phyloP scores from a whole-genome alignment of 1,140 invertebrate species.

The Drosophila malerkotliana region DNA sequence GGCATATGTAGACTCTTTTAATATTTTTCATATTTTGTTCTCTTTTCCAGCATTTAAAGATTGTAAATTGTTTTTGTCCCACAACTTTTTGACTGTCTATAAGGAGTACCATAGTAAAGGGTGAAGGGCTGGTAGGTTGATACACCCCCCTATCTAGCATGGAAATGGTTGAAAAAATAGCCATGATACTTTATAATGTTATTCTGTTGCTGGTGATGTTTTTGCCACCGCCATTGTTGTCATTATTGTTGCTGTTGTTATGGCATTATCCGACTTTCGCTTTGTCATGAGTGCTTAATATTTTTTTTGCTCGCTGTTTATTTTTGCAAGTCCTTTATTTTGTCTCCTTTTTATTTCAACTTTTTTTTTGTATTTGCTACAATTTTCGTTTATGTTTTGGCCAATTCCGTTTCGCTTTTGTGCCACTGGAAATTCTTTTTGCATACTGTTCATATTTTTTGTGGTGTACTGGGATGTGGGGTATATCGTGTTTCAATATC shows the following conservation, averaged over 20 bases:
- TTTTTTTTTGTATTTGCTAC: neutral
- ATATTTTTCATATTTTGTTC: neutral
- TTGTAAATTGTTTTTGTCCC: conserved; percentile 45
- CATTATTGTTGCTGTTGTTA: conserved; percentile 38
- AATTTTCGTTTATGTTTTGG: neutral
- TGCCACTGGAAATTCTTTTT: conserved; percentile 35
- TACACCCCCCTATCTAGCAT: neutral
- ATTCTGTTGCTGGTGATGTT: conserved; percentile 33
- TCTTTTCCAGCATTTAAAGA: conserved; percentile 1
- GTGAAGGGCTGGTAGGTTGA: no score
- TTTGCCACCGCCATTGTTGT: conserved; percentile 7
- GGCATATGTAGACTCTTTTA: neutral
- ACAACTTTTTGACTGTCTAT: conserved; percentile 65
- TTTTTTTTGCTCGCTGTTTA: conserved; percentile 20
- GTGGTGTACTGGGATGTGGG: neutral
- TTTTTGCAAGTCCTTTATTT: conserved; percentile 14
- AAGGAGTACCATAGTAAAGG: no score
- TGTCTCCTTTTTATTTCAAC: neutral
- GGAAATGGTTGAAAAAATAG: conserved; percentile 21
- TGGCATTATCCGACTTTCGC: conserved; percentile 68
- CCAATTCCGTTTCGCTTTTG: conserved; percentile 30
- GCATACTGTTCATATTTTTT: conserved; percentile 10
- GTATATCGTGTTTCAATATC: neutral
- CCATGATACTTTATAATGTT: conserved; percentile 55
- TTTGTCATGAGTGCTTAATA: conserved; percentile 65